Conservation (phyloP, 2,888 invertebrate genomes). For the Augochlorella aurata region DNA sequence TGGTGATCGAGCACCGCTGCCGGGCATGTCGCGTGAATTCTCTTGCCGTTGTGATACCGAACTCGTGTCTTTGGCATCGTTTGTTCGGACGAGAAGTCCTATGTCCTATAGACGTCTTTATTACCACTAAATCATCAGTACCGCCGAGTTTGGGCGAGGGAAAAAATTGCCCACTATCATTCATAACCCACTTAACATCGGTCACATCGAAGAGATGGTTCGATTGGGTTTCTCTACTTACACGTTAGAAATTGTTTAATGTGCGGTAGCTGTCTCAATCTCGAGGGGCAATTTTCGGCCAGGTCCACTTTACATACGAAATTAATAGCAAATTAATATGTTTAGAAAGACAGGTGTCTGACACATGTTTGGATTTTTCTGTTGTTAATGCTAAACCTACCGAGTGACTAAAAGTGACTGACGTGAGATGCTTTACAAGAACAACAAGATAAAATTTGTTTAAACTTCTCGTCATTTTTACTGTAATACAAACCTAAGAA, state of each 20-base stretch:
- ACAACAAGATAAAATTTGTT: too few species aligned
- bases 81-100: background rate
- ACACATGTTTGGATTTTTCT: background rate
- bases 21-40: conserved; percentile 11
- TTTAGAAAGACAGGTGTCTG: background rate
- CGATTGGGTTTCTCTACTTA: background rate
- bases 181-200: background rate
- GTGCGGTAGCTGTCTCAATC: background rate
- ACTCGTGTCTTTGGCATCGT: conserved; percentile 7
- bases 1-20: conserved; percentile 1
- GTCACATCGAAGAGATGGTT: background rate
- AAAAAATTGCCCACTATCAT: background rate
- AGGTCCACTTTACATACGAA: background rate
- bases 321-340: background rate
- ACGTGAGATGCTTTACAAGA: too few species aligned
- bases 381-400: too few species aligned
- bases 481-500: too few species aligned
- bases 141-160: background rate
- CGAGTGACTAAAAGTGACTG: too few species aligned
- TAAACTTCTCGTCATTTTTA: too few species aligned
- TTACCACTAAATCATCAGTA: conserved; percentile 7
- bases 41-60: background rate
- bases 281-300: background rate
- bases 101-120: too few species aligned
- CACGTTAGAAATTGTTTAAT: background rate